A percentile compares a stretch with the other conserved stretches of the same genome.
These are phyloP conservation scores for Pitangus sulphuratus DNA, from an alignment of 2,797 vertebrate genomes.

Conservation along the genomic window DNA sequence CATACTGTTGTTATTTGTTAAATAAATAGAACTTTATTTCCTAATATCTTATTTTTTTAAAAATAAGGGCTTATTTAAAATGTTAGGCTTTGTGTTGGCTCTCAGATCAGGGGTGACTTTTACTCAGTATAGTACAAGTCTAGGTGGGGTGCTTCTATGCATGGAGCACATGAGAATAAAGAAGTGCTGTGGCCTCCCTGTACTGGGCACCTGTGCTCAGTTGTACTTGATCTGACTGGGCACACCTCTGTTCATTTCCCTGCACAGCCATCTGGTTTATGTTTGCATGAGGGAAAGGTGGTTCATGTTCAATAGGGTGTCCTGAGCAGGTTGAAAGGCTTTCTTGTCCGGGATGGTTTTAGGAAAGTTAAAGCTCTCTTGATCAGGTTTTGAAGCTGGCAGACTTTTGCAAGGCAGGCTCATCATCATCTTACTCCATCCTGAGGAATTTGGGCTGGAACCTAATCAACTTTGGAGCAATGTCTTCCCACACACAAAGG, in stretches of 20 bases:
- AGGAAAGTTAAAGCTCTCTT: background rate
- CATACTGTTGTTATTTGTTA: background rate
- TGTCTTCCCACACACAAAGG: background rate
- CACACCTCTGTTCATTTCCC: background rate
- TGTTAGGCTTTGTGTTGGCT: background rate
- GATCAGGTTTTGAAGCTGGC: background rate
- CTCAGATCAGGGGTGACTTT: background rate
- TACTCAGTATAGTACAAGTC: background rate
- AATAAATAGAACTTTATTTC: background rate
- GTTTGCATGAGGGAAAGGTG: background rate
- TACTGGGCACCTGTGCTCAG: background rate
- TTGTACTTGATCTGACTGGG: background rate
- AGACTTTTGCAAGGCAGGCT: background rate
- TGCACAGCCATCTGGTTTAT: background rate
- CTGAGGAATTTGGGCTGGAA: background rate
- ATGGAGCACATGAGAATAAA: fast-evolving
- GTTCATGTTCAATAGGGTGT: background rate
- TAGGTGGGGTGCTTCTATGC: background rate
- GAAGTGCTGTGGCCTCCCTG: background rate
- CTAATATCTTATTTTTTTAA: background rate
- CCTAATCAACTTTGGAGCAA: background rate
- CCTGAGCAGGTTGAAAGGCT: background rate
- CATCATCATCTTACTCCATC: background rate
- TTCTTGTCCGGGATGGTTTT: background rate
- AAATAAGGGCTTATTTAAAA: background rate